Evolutionary conservation across 1,140 invertebrate genomes (phyloP).

Genomic region (Vollenhovia emeryi): DNA sequence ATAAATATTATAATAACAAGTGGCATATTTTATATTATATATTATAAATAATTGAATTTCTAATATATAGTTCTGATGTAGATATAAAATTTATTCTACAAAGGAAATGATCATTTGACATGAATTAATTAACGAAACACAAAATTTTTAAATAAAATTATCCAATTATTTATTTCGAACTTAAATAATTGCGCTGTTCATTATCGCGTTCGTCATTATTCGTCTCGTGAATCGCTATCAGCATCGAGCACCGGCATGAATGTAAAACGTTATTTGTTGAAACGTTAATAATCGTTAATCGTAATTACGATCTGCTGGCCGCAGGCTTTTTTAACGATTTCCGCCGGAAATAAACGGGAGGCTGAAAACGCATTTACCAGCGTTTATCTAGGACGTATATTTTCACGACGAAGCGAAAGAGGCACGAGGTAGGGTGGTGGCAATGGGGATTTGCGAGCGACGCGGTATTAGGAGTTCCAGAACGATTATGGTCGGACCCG

Average conservation of each 20-base stretch:
- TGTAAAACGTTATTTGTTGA: conserved; percentile 44
- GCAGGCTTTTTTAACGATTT: conserved; percentile 54
- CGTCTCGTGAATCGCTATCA: conserved; percentile 29
- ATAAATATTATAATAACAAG: too few relatives aligned
- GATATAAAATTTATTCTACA: not conserved
- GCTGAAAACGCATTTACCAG: conserved; percentile 63
- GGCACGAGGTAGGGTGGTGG: conserved; percentile 50
- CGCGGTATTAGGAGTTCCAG: conserved; percentile 60
- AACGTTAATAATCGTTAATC: conserved; percentile 56
- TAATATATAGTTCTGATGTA: not conserved
- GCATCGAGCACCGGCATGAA: conserved; percentile 14
- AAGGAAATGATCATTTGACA: not conserved
- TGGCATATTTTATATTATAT: conserved; percentile 8
- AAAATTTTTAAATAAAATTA: conserved; percentile 15
- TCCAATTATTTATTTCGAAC: not conserved
- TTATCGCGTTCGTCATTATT: conserved; percentile 8
- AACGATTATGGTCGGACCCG: conserved; percentile 54
- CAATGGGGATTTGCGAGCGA: conserved; percentile 62
- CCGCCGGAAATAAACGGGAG: conserved; percentile 41
- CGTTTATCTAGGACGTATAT: conserved; percentile 59
- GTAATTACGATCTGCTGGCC: conserved; percentile 50
- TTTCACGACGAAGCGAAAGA: conserved; percentile 52
- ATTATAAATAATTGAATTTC: not conserved
- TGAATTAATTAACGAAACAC: not conserved
- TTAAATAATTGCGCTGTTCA: conserved; percentile 10